Evolutionary conservation across 2,888 invertebrate genomes (phyloP), one percentile per base, ranked within the genome.

Genomic region (Scotopteryx bipunctaria): DNA sequence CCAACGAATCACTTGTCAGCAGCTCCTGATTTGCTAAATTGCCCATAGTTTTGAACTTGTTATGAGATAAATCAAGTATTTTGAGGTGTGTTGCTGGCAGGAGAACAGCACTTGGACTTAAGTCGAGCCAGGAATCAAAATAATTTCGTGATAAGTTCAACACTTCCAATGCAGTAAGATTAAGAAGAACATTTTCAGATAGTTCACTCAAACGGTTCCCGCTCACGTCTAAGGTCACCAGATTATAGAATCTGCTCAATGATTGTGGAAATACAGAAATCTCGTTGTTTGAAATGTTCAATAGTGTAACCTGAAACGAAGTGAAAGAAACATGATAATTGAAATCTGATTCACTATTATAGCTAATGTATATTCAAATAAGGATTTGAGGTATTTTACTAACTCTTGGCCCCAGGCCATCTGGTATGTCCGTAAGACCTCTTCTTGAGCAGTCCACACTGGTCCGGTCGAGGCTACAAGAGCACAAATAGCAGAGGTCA

Each of bases 241-340:
- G 64, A 46, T 83, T 84, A 37, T 74, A 65, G 27, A 86, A 75
- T 40, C 61, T 75, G 16, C 61, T 63, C 8, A 90, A 55, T 19
- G 71, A 75, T 50, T 58, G 61, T 0, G 94, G 93, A 64, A 95
- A 92, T 2, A 73, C 75, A 1, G 74, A 76, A 43, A 95, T 91
- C 32, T 86, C 79, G 69, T 95, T 95, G 61, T 87, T 84, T 2
- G 95, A 94, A 46, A 95, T 74, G 69, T 95, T 94, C 57, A 95
- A 78, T 16, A 86, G 87, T 62, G 91, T 91, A 17, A 94, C 92
- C 94, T 94, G 85, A 63, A 88, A 88, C 5, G 2, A 50, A 36
- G 37, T 14, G 8, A 36, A 15, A 13, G 3, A 33, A 11, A n/a
- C 14, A 16, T 15, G 5, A 21, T n/a, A 21, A 23, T 8, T 5